phyloP scores from a whole-genome alignment of 1,140 invertebrate species.

The Maconellicoccus hirsutus region DNA sequence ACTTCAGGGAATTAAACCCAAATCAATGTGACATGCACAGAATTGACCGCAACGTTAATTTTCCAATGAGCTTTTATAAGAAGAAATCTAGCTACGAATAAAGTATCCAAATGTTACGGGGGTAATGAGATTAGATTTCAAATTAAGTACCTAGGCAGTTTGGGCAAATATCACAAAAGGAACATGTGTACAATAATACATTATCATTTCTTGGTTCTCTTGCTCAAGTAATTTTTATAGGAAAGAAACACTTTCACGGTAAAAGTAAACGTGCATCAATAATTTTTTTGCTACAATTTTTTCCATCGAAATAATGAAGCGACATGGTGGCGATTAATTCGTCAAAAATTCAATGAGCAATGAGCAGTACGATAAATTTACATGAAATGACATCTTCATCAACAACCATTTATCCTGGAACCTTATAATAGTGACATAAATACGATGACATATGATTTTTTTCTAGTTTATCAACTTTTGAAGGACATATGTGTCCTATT shows the following conservation, averaged over 20 bases:
- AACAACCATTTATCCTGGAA: not conserved
- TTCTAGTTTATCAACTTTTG: not conserved
- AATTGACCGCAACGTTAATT: not conserved
- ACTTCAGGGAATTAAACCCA: not conserved
- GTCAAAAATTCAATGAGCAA: not conserved
- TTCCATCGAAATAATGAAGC: not conserved
- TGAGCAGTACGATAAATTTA: not conserved
- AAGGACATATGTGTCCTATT: not conserved
- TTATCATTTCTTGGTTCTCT: too few relatives aligned
- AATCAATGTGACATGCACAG: not conserved
- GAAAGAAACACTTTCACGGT: too few relatives aligned
- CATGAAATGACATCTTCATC: not conserved
- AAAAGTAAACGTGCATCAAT: too few relatives aligned
- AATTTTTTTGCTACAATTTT: too few relatives aligned
- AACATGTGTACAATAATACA: too few relatives aligned
- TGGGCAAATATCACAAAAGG: too few relatives aligned
- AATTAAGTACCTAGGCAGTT: too few relatives aligned
- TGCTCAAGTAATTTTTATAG: too few relatives aligned
- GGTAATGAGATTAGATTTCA: too few relatives aligned
- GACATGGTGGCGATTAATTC: not conserved
- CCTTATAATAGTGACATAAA: not conserved
- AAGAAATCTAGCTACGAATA: not conserved
- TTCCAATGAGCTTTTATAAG: not conserved
- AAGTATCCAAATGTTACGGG: not conserved
- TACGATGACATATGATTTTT: not conserved